A percentile compares a stretch with the other conserved stretches of the same genome.
Evolutionary conservation across 2,113 vertebrate genomes (phyloP).

Genomic region (Labrus mixtus): DNA sequence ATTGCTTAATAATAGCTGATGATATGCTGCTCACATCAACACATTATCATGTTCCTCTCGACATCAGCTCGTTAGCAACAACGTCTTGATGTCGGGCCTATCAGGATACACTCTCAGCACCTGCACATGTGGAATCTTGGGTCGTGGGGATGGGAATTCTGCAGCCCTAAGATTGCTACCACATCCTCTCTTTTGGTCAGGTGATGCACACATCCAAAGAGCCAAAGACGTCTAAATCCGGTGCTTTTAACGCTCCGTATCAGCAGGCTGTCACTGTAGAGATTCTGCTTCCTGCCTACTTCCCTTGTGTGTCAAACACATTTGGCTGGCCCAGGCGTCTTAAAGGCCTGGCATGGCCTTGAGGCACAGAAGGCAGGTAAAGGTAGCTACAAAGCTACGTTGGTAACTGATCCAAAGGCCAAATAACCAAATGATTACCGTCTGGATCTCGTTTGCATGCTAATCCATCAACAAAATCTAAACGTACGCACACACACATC

Average conservation of each 20-base stretch:
- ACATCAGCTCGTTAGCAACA: constrained; percentile 59
- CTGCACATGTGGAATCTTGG: constrained; percentile 32
- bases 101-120: constrained; percentile 44
- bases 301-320: constrained; percentile 53
- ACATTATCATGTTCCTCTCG: constrained; percentile 77
- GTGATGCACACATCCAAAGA: constrained; percentile 63
- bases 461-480: constrained; percentile 60
- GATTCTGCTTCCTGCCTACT: constrained; percentile 77
- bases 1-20: constrained; percentile 81
- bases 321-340: constrained; percentile 65
- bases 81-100: constrained; percentile 6
- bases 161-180: not conserved
- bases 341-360: constrained; percentile 67
- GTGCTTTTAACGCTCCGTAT: constrained; percentile 71
- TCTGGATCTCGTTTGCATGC: constrained; percentile 24
- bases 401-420: constrained; percentile 31
- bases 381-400: not conserved
- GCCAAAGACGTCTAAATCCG: constrained; percentile 46
- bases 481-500: constrained; percentile 40
- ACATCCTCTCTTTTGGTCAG: constrained; percentile 39
- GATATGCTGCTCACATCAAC: constrained; percentile 73
- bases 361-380: constrained; percentile 57
- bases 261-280: constrained; percentile 74
- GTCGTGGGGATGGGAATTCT: not conserved
- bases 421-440: constrained; percentile 59